Evolutionary conservation across 2,113 vertebrate genomes (phyloP), one percentile per base, ranked within the genome.

Genomic region (Peromyscus californicus): DNA sequence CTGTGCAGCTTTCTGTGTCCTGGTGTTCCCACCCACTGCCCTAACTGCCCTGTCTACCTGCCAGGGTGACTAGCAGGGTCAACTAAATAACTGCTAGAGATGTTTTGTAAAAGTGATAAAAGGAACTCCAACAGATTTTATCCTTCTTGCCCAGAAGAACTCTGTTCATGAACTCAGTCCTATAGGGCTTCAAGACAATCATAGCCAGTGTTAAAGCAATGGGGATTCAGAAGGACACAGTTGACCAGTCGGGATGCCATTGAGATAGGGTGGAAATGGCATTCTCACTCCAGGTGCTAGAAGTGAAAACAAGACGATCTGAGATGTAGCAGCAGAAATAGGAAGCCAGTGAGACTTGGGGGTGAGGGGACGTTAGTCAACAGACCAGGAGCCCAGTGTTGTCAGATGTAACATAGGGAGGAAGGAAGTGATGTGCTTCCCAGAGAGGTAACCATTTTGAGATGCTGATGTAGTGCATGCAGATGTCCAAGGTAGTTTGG

Each of bases 51-150:
- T 75, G 79, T 70, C 72, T 87, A 7, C 79, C 36, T 85, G 39
- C 16, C 16, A 70, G 57, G 31, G 5, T 92, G 31, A 9, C 83
- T 82, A 8, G 65, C 59, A 86, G 87, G 22, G 29, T 88, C 93
- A 94, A 61, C 17, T 83, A 54, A 90, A 0, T 36, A 24, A 91
- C 42, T n/a, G 33, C 76, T 86, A 42, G 51, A 86, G 89, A 93
- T 91, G 74, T 74, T 69, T 13, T 69, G 15, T 84, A 65, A 85
- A 92, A 51, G 67, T 97, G 87, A 7, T 95, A 33, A 85, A 67
- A 89, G 86, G 33, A 17, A n/a, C 24, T 61, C 21, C 7, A 78
- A 10, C 63, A 69, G 6, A n/a, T 84, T 26, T 80, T 94, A 88
- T 57, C 84, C 21, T 94, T 94, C 26, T 6, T 6, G n/a, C 61